A percentile compares a stretch with the other conserved stretches of the same genome.
These are phyloP conservation scores for Drosophila miranda DNA, from an alignment of 1,140 invertebrate genomes.

Conservation along the genomic window DNA sequence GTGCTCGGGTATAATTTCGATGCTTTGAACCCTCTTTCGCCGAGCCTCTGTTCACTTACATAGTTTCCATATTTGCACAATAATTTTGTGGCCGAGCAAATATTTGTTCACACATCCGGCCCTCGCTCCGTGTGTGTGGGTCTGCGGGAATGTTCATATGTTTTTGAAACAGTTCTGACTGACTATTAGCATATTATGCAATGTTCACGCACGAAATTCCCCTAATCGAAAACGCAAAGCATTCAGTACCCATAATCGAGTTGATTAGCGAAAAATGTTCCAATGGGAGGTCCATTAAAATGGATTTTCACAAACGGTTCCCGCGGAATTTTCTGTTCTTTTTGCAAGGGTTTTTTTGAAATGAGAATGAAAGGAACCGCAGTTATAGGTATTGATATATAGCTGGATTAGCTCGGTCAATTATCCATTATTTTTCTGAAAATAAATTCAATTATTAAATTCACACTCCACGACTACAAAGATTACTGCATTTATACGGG, in stretches of 20 bases:
- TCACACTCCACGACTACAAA: too few species aligned
- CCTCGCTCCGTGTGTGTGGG: slow-evolving; percentile 4
- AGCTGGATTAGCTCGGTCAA: too few species aligned
- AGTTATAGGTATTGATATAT: too few species aligned
- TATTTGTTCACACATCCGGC: slow-evolving; percentile 72
- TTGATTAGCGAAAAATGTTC: slow-evolving; percentile 66
- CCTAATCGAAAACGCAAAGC: slow-evolving; percentile 51
- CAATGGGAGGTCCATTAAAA: slow-evolving; percentile 46
- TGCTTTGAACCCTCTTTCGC: not conserved
- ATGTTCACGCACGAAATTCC: slow-evolving; percentile 57
- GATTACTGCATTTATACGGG: too few species aligned
- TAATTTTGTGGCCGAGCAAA: slow-evolving; percentile 73
- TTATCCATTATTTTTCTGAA: too few species aligned
- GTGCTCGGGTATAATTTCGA: not conserved
- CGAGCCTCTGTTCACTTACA: slow-evolving; percentile 29
- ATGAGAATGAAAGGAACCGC: not conserved
- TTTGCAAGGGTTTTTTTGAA: not conserved
- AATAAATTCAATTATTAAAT: too few species aligned
- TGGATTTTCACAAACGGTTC: slow-evolving; percentile 19
- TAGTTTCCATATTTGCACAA: slow-evolving; percentile 76
- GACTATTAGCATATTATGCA: slow-evolving; percentile 72
- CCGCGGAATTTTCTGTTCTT: too few species aligned
- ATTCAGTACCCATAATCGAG: slow-evolving; percentile 50
- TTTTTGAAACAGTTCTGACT: slow-evolving; percentile 55
- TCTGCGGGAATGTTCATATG: slow-evolving; percentile 27